Evolutionary conservation across 2,888 invertebrate genomes (phyloP).

Genomic region (Antheraea yamamai): DNA sequence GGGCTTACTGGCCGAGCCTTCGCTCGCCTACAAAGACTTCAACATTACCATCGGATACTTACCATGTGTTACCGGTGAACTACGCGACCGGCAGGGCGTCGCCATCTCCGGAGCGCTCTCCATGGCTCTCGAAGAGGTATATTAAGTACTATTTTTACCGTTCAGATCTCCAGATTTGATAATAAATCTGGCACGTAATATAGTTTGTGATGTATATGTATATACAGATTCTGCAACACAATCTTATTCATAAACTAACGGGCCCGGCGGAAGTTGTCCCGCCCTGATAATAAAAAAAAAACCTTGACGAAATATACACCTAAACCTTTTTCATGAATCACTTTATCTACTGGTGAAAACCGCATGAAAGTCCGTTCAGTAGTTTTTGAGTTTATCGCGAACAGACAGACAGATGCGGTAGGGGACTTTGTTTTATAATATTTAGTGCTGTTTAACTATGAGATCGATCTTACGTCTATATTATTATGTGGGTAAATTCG

Average conservation of each 20-base stretch:
- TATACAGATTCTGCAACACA: too few species aligned
- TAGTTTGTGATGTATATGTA: too few species aligned
- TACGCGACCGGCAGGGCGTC: conserved; percentile 91
- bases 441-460: not conserved
- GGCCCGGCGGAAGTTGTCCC: too few species aligned
- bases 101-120: conserved; percentile 95
- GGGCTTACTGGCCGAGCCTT: conserved; percentile 80
- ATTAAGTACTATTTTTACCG: conserved; percentile 18
- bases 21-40: conserved; percentile 72
- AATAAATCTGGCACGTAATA: not conserved
- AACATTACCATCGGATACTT: conserved; percentile 92
- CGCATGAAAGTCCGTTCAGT: too few species aligned
- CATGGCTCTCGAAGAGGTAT: conserved; percentile 92
- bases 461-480: not conserved
- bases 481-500: not conserved
- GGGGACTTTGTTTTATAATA: too few species aligned
- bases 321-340: too few species aligned
- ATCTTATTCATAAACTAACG: too few species aligned
- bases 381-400: too few species aligned
- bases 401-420: too few species aligned
- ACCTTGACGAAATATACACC: too few species aligned
- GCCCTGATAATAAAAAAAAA: too few species aligned
- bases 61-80: conserved; percentile 89
- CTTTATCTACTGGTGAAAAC: too few species aligned
- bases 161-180: not conserved